Evolutionary conservation across 64 coral and sea anemone species (phyloP), one percentile per base, ranked within the genome.

Genomic region (Anthopleura sola): DNA sequence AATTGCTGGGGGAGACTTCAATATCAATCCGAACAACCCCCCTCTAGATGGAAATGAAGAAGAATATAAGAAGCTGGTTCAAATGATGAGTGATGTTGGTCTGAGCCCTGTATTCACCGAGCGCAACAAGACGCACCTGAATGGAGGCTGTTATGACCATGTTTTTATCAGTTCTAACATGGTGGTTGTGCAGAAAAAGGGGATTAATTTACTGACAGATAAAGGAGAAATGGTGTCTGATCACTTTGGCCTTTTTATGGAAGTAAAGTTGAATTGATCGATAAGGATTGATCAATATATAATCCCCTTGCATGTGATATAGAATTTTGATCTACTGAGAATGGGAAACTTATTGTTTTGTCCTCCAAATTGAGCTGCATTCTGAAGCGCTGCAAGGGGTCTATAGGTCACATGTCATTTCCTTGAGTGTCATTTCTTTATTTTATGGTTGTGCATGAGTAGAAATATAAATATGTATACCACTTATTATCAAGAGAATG

Each of bases 1-100:
- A 28, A 62, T 96, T 26, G 87, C 87, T 9, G 94, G 84, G 54
- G 94, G 94, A 84, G 94, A 96, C 85, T 92, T 90, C 20, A 92
- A 92, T 68, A 89, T 96, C 34, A 89, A 96, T 76, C 87, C 91
- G 15, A 88, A 82, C 15, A 75, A 86, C 6, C 93, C 93, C 7
- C 90, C 83, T 40, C 54, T 48, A 21, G 77, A 86, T 58, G 84
- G 60, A 11, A 68, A 66, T 36, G 75, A 88, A 13, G 1, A 92
- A 37, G 90, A 96, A 68, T 87, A 87, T 36, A 75, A 37, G 1
- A 66, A 86, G 21, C 60, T 96, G 15, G 32, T 80, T 8, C 7
- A 87, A 78, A 78, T 78, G 4, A 96, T 92, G 90, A 83, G 31
- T 19, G 14, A 75, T 78, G 48, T 32, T 38, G 87, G 90, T 18